These are phyloP conservation scores for Drosophila sulfurigaster DNA, from an alignment of 1,140 invertebrate species.

Conservation along the genomic window DNA sequence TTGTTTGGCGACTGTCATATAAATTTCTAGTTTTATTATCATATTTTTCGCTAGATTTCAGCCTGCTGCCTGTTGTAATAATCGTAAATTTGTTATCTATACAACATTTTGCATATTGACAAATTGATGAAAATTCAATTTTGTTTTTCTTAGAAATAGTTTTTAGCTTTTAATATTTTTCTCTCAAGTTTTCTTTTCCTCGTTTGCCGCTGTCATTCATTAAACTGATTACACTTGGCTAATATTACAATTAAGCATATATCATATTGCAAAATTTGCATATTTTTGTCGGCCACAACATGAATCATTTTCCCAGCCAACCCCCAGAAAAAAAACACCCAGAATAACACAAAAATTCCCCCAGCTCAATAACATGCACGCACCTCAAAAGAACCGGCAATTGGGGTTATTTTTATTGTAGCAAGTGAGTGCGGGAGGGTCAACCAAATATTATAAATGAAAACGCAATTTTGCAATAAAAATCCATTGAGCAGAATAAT, in stretches of 20 bases:
- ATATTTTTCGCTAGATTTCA: conserved; percentile 61
- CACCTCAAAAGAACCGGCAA: conserved; percentile 21
- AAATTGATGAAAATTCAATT: conserved; percentile 17
- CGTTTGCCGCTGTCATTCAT: background rate
- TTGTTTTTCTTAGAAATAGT: too few species aligned
- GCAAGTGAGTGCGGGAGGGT: background rate
- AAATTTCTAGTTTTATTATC: conserved; percentile 75
- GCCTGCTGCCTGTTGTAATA: conserved; percentile 36
- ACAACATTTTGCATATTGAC: conserved; percentile 34
- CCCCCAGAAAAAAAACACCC: background rate
- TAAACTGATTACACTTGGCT: conserved; percentile 28
- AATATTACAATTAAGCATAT: conserved; percentile 33
- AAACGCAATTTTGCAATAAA: conserved; percentile 82
- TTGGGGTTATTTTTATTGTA: conserved; percentile 25
- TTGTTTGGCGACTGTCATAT: conserved; percentile 32
- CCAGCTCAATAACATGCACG: conserved; percentile 9
- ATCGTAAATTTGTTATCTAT: conserved; percentile 56
- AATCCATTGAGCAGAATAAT: conserved; percentile 64
- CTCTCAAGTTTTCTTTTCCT: background rate
- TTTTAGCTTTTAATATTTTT: background rate
- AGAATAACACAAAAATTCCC: background rate
- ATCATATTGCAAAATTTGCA: conserved; percentile 54
- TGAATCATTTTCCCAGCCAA: conserved; percentile 33
- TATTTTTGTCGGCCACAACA: conserved; percentile 39
- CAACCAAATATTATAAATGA: conserved; percentile 59